These are phyloP conservation scores for Notarius lentiginosus DNA, from an alignment of 2,113 vertebrate species.

Conservation along the genomic window DNA sequence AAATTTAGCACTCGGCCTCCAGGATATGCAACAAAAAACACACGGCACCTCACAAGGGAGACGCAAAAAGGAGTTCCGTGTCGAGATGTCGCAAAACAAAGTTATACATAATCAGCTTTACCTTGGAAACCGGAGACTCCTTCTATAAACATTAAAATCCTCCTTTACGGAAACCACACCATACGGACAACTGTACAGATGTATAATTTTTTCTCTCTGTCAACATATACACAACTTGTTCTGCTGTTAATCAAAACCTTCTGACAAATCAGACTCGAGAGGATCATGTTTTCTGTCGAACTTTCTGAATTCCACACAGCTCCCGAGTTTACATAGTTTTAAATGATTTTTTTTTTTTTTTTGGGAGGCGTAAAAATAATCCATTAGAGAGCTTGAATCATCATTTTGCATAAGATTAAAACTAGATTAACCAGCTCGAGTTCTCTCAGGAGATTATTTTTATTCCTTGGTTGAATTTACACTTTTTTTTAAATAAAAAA, in stretches of 20 bases:
- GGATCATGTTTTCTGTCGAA: neutral
- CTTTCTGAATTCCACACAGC: neutral
- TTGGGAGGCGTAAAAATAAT: too few relatives aligned
- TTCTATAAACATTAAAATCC: neutral
- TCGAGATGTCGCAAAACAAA: neutral
- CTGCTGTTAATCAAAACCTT: neutral
- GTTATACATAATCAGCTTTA: neutral
- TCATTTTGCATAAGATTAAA: neutral
- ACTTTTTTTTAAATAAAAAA: neutral
- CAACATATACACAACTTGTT: too few relatives aligned
- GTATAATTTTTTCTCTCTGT: too few relatives aligned
- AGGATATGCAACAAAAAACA: constrained; percentile 36
- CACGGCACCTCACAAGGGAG: neutral
- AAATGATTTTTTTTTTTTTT: too few relatives aligned
- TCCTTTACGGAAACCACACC: neutral
- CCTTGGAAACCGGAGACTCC: neutral
- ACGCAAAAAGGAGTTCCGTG: neutral
- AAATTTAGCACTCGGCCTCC: constrained; percentile 42
- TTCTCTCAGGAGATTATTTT: too few relatives aligned
- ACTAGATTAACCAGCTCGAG: neutral
- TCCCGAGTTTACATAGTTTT: too few relatives aligned
- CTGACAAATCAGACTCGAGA: neutral
- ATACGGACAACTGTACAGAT: neutral
- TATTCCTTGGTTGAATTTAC: too few relatives aligned
- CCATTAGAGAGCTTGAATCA: neutral